Evolutionary conservation across 23 tunicate species (phyloP).

Genomic region (Aplidium turbinatum): DNA sequence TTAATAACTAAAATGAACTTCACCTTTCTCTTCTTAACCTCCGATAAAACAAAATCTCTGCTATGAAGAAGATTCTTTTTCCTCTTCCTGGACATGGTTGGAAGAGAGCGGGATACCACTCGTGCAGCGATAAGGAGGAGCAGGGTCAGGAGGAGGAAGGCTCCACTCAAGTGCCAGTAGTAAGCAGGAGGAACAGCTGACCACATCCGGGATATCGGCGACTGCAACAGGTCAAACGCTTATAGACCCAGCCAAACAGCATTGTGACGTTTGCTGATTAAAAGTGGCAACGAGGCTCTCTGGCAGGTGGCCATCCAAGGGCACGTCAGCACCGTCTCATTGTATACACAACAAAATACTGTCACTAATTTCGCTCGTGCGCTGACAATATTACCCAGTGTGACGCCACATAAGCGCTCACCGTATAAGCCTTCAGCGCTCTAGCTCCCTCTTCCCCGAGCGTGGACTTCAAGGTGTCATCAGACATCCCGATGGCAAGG

Average conservation of each 20-base stretch:
- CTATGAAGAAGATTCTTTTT: slow-evolving; percentile 59
- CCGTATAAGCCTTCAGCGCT: slow-evolving; percentile 58
- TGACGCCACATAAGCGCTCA: too few species aligned
- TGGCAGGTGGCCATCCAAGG: too few species aligned
- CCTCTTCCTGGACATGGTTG: slow-evolving; percentile 60
- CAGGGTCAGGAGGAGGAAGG: slow-evolving; percentile 45
- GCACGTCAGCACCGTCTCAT: too few species aligned
- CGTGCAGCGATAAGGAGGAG: slow-evolving; percentile 60
- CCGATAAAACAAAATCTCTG: slow-evolving; percentile 62
- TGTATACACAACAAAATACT: too few species aligned
- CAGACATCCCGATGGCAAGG: slow-evolving; percentile 45
- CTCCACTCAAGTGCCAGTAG: slow-evolving; percentile 45
- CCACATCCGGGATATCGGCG: slow-evolving; percentile 72
- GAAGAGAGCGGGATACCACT: slow-evolving; percentile 40
- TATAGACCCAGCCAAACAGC: not conserved
- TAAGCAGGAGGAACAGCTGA: slow-evolving; percentile 47
- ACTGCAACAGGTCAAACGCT: slow-evolving; percentile 14
- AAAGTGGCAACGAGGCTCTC: not conserved
- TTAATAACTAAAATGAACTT: too few species aligned
- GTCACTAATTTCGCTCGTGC: too few species aligned
- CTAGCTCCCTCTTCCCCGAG: slow-evolving; percentile 44
- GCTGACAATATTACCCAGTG: too few species aligned
- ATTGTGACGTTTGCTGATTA: too few species aligned
- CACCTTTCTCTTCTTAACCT: slow-evolving; percentile 75
- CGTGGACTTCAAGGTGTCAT: slow-evolving; percentile 37